A percentile compares a stretch with the other conserved stretches of the same genome.
Conservation (phyloP, 2,888 invertebrate genomes). For the Papilio gigon region DNA sequence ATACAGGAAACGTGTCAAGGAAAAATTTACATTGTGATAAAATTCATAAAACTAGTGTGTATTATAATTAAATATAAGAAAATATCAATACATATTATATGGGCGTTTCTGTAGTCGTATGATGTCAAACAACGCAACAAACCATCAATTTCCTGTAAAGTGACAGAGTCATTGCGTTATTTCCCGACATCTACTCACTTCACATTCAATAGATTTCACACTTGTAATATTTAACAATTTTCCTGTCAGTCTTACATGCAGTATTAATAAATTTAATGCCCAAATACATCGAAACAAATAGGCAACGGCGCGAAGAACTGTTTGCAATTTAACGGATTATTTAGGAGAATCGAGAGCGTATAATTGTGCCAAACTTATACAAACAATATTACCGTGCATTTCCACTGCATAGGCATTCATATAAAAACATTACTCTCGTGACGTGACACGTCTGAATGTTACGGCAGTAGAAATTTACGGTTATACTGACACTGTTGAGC, state of each 20-base stretch:
- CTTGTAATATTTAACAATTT: conserved; percentile 59
- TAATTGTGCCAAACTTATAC: conserved; percentile 6
- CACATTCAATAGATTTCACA: conserved; percentile 56
- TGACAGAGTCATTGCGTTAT: conserved; percentile 44
- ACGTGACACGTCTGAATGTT: background rate
- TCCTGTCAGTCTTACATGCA: conserved; percentile 74
- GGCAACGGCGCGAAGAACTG: background rate
- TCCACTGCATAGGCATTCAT: background rate
- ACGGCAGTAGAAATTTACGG: background rate
- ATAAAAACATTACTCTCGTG: background rate
- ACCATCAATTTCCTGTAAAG: background rate
- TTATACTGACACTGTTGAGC: conserved; percentile 51
- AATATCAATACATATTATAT: conserved; percentile 56
- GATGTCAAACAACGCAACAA: conserved; percentile 61
- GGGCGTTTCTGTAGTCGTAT: conserved; percentile 66
- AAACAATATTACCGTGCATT: background rate
- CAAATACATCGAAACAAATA: conserved; percentile 25
- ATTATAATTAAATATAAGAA: background rate
- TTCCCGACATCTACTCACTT: conserved; percentile 64
- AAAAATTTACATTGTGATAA: conserved; percentile 1
- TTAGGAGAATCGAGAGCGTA: background rate
- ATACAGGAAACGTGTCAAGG: background rate
- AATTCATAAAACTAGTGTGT: background rate
- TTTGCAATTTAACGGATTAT: background rate
- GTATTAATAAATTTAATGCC: conserved; percentile 49